Evolutionary conservation across 2,797 vertebrate genomes (phyloP), one percentile per base, ranked within the genome.

Genomic region (Poeciliopsis turneri): DNA sequence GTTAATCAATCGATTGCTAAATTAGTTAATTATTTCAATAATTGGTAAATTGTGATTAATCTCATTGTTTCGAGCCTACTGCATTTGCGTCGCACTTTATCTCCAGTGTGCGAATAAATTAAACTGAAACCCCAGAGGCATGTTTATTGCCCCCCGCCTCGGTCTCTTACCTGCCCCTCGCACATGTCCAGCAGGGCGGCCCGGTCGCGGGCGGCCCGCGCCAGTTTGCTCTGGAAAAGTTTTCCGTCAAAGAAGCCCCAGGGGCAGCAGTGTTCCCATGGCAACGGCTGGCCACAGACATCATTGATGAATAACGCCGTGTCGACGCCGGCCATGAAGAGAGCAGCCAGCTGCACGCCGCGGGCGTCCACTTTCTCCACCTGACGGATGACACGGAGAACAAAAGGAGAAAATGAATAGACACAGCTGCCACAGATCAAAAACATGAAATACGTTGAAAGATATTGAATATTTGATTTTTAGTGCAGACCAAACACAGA

Each of bases 201-300:
- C 36, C 95, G 94, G 82, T 97, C 97, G 8, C 96, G 94, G 20
- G 95, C 94, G 13, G 96, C 96, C 84, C 96, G 96, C 81, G 96
- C 95, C 86, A 98, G 94, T 92, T 98, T 98, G 95, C 96, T 98
- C 94, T 98, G 97, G 91, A 98, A 98, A 84, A 98, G 94, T 88
- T 98, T 98, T 78, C 97, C 97, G 9, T 98, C 97, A 8, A 98
- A 98, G 92, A 97, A 98, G 86, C 97, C 97, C 97, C 97, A 98
- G 47, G 97, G 97, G 79, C 97, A 98, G 93, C 97, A 98, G 93
- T 98, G 97, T 88, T 98, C 97, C 97, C 97, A 97, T 20, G 97
- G 97, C 79, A 98, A 95, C 20, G 97, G 97, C 92, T 98, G 97
- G 59, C 97, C 97, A n/a, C 97, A 97, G 74, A 97, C 97, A 25